phyloP scores from a whole-genome alignment of 1,140 invertebrate genomes.

The Nomia melanderi region DNA sequence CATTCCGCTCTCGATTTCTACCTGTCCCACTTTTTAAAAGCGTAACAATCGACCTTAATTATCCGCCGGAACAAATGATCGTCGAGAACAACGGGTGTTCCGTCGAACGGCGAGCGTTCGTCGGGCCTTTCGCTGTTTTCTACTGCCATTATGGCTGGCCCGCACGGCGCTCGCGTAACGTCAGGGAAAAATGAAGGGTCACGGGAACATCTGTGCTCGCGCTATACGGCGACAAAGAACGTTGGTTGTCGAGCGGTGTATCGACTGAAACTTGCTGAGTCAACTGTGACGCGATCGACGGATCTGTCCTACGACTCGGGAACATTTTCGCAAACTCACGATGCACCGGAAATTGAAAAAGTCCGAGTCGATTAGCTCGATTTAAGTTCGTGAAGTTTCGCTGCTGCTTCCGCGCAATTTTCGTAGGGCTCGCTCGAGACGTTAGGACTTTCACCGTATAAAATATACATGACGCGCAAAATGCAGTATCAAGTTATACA shows the following conservation, averaged over 20 bases:
- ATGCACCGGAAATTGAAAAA: constrained; percentile 44
- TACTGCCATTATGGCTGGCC: neutral
- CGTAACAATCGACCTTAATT: neutral
- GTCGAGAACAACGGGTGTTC: neutral
- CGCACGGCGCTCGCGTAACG: neutral
- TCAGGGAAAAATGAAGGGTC: constrained; percentile 6
- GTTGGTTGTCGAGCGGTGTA: no score
- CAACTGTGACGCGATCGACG: constrained; percentile 26
- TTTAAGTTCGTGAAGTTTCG: no score
- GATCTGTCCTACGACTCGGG: constrained; percentile 12
- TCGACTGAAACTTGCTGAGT: constrained; percentile 30
- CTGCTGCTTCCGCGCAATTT: no score
- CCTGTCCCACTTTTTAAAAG: neutral
- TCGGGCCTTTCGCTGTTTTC: neutral
- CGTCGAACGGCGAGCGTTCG: neutral
- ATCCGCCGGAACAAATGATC: neutral
- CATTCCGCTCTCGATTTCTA: neutral
- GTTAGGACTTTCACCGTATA: no score
- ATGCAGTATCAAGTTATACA: no score
- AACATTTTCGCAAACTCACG: constrained; percentile 3
- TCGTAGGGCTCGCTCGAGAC: no score
- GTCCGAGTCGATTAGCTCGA: constrained; percentile 45
- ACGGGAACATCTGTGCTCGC: no score
- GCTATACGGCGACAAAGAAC: no score
- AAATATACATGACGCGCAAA: no score